Conservation (phyloP, 2,113 vertebrate species). For the Genyomyrus donnyi region DNA sequence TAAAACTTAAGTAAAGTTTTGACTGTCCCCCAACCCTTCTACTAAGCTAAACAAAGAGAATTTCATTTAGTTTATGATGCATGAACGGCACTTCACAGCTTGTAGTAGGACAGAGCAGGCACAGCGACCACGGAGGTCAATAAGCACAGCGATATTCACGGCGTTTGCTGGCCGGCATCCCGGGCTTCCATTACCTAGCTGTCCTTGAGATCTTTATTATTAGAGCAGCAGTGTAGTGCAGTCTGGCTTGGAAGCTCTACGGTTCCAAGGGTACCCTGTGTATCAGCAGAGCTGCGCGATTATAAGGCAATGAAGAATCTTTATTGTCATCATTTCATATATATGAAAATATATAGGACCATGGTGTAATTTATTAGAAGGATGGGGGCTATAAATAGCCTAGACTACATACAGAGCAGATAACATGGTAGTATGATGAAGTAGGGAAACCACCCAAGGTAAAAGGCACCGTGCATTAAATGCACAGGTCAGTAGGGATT, state of each 20-base stretch:
- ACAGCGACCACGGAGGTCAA: not conserved
- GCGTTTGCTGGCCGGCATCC: not conserved
- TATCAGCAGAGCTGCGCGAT: not conserved
- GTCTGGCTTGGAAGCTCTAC: not conserved
- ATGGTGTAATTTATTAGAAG: not conserved
- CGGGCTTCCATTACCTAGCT: not conserved
- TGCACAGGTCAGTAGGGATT: not conserved
- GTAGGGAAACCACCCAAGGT: not conserved
- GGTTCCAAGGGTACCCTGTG: not conserved
- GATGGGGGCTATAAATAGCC: not conserved
- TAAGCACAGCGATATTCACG: not conserved
- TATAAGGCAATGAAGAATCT: not conserved
- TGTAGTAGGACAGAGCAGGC: not conserved
- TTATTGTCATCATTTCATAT: not conserved
- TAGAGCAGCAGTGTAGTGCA: not conserved
- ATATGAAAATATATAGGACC: not conserved
- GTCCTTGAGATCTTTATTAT: conserved; percentile 6
- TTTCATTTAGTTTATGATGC: not conserved
- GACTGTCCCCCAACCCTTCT: not conserved
- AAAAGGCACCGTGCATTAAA: not conserved
- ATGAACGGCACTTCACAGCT: not conserved
- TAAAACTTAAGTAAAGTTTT: not conserved
- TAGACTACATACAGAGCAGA: not conserved
- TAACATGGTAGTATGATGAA: not conserved
- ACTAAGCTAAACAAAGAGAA: not conserved